Percentiles rank a stretch among this genome's conserved stretches.
Conservation (phyloP, 2,113 vertebrate species). For the Phaethornis superciliosus region DNA sequence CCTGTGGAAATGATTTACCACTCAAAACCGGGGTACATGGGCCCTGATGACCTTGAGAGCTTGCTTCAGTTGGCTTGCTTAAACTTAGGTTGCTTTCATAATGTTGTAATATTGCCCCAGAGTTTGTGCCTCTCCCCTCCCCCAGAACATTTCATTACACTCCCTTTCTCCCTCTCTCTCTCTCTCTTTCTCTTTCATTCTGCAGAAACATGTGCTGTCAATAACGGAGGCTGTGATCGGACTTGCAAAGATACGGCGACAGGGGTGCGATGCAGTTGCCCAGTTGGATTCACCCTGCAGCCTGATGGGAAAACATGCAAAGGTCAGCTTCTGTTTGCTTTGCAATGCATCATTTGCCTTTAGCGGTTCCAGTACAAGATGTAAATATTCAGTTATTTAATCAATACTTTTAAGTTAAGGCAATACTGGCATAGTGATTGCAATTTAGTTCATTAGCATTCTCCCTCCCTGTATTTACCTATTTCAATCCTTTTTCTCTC, state of each 20-base stretch:
- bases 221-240: constrained; percentile 95
- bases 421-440: neutral
- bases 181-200: constrained; percentile 57
- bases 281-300: constrained; percentile 94
- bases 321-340: constrained; percentile 86
- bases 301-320: constrained; percentile 97
- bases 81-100: constrained; percentile 12
- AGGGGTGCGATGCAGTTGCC: constrained; percentile 96
- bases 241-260: constrained; percentile 97
- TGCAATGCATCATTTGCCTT: constrained; percentile 68
- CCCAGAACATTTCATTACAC: constrained; percentile 59
- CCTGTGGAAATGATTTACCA: neutral
- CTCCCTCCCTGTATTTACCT: neutral
- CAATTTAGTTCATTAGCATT: neutral
- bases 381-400: constrained; percentile 60
- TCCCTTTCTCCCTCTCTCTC: constrained; percentile 42
- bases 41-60: constrained; percentile 1
- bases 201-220: constrained; percentile 96
- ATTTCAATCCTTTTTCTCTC: neutral
- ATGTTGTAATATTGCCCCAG: neutral
- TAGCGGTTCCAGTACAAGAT: neutral
- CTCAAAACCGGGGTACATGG: neutral
- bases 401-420: neutral
- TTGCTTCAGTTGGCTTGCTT: constrained; percentile 26
- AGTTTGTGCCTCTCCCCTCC: constrained; percentile 1